Evolutionary conservation across 2,113 vertebrate species (phyloP).

Genomic region (Heterotis niloticus): DNA sequence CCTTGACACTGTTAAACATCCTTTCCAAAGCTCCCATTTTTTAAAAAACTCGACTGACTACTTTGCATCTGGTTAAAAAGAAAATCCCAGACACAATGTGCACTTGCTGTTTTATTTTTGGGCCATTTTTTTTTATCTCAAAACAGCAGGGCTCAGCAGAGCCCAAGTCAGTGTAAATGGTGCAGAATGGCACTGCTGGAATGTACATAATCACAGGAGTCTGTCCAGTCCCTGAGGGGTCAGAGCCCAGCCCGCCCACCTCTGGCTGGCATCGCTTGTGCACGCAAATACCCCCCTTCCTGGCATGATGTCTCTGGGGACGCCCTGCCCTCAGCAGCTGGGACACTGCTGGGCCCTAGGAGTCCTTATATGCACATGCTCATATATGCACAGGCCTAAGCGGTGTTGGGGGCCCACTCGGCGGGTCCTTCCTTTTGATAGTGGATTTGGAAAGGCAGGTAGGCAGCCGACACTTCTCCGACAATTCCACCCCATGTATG

Average conservation of each 20-base stretch:
- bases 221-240: neutral
- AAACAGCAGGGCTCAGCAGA: neutral
- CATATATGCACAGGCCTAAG: neutral
- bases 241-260: neutral
- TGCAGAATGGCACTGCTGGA: conserved; percentile 3
- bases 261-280: neutral
- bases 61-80: no score
- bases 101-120: neutral
- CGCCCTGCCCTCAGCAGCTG: neutral
- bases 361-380: neutral
- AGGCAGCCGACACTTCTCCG: no score
- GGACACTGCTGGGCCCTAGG: neutral
- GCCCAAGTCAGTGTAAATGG: conserved; percentile 15
- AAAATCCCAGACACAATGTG: no score
- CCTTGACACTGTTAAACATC: neutral
- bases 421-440: no score
- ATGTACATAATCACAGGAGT: conserved; percentile 24
- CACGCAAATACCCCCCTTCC: neutral
- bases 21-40: conserved; percentile 3
- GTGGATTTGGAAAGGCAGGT: no score
- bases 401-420: no score
- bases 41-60: no score
- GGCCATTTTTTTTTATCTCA: neutral
- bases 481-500: no score
- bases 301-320: neutral